These are phyloP conservation scores for Atta texana DNA, from an alignment of 1,140 invertebrate genomes.

Conservation along the genomic window DNA sequence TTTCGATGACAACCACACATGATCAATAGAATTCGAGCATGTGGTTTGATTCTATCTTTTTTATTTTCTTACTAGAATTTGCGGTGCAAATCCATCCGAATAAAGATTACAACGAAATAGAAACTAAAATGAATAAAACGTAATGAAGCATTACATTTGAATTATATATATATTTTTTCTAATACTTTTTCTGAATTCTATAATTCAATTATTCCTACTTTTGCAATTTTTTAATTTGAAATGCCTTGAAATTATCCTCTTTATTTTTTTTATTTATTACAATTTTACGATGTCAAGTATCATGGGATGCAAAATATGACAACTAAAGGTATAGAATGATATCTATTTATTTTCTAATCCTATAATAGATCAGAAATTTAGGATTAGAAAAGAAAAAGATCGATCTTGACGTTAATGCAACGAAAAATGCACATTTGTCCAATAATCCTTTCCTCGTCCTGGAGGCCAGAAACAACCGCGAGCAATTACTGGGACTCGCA, in stretches of 20 bases:
- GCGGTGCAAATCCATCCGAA: not conserved
- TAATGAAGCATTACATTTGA: not conserved
- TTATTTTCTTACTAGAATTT: not conserved
- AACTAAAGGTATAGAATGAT: not conserved
- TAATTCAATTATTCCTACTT: not conserved
- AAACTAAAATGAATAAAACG: not conserved
- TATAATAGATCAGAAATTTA: not conserved
- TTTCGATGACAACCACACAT: constrained; percentile 73
- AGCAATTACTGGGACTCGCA: constrained; percentile 69
- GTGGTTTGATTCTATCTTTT: constrained; percentile 14
- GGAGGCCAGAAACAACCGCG: constrained; percentile 30
- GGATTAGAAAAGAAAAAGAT: too few relatives aligned
- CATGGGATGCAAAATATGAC: not conserved
- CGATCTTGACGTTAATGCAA: not conserved
- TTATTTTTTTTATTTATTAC: not conserved
- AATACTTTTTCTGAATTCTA: not conserved
- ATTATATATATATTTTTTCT: not conserved
- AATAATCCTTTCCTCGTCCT: constrained; percentile 22
- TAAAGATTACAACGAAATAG: not conserved
- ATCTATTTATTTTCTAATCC: not conserved
- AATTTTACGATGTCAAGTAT: not conserved
- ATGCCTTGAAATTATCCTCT: not conserved
- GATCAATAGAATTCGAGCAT: constrained; percentile 57
- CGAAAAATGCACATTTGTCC: not conserved
- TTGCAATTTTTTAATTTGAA: constrained; percentile 2